Base-by-base conservation (phyloP, 2,888 invertebrate genomes). In the Drosophila paramelanica region DNA sequence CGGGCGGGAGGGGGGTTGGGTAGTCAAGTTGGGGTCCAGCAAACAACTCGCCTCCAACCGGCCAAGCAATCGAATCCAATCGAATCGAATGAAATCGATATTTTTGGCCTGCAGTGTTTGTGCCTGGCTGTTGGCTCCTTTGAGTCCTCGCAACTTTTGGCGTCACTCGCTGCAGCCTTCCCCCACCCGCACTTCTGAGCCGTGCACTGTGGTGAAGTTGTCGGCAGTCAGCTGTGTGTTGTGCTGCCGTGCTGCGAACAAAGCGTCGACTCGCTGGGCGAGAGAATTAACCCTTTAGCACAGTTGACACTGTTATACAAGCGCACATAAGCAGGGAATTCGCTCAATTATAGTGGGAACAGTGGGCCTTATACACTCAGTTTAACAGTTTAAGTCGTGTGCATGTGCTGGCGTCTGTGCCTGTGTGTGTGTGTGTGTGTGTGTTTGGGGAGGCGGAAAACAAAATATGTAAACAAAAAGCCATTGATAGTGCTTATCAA, bases 401-500 rank as follows among this genome's bases (percentile, higher is more conserved):
- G n/a, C 7, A 33, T 31, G 39, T 56, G 31, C 25, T 25, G 45
- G 33, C 10, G 25, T n/a, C 51, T 36, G 52, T 5, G 13, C 52
- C 27, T 14, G 45, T 8, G 17, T 5, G 13, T 59, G 36, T 14
- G 45, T 8, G 17, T n/a, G 58, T 14, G 53, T 23, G n/a, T 13
- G 49, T 33, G 46, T 14, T 8, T 20, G 59, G 45, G 39, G 33
- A 53, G 42, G 38, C 57, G 64, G 61, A 67, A 67, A 67, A 47
- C 47, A 60, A 52, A 65, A 78, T 65, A 69, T 69, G 71, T 75
- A 71, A 73, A 73, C 66, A 75, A 70, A 56, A 52, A 60, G 49
- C 36, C 67, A 70, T 65, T 72, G 83, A 76, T 79, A 79, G 77
- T 69, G 72, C 75, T 86, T 83, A 81, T 83, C 81, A 77, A 59